Conservation (phyloP, 2,888 invertebrate genomes). For the Dryobotodes eremita region DNA sequence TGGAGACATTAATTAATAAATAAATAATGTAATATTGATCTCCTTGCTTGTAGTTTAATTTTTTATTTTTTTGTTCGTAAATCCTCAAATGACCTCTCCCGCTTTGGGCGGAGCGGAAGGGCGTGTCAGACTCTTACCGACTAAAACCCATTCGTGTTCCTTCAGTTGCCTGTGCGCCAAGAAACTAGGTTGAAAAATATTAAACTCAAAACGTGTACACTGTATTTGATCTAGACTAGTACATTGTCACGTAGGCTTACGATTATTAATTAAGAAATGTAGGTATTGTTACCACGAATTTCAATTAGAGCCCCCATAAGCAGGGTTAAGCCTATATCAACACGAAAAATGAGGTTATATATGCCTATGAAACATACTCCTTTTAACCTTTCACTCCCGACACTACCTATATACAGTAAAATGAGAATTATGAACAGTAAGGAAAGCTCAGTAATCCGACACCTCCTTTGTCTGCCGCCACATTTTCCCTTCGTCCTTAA, state of each 20-base stretch:
- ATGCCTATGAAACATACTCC: conserved; percentile 30
- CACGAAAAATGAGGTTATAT: conserved; percentile 19
- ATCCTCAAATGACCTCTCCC: no score
- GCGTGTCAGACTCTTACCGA: no score
- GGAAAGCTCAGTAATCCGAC: conserved; percentile 54
- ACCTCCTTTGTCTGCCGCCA: conserved; percentile 54
- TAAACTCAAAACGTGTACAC: background rate
- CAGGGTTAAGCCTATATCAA: background rate
- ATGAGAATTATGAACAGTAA: conserved; percentile 24
- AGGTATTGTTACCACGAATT: background rate
- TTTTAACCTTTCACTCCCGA: conserved; percentile 22
- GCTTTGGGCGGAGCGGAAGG: no score
- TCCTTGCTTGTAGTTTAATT: no score
- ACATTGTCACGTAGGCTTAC: background rate
- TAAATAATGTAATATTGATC: background rate
- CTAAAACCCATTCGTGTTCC: no score
- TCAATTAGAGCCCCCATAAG: background rate
- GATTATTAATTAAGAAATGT: background rate
- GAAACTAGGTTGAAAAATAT: background rate
- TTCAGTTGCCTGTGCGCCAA: no score
- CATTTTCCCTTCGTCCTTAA: conserved; percentile 47
- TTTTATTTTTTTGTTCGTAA: no score
- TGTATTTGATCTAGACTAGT: background rate
- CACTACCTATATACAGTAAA: conserved; percentile 1
- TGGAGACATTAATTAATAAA: background rate